Evolutionary conservation across 2,113 vertebrate species (phyloP), one percentile per base, ranked within the genome.

Genomic region (Variabilichromis moorii): DNA sequence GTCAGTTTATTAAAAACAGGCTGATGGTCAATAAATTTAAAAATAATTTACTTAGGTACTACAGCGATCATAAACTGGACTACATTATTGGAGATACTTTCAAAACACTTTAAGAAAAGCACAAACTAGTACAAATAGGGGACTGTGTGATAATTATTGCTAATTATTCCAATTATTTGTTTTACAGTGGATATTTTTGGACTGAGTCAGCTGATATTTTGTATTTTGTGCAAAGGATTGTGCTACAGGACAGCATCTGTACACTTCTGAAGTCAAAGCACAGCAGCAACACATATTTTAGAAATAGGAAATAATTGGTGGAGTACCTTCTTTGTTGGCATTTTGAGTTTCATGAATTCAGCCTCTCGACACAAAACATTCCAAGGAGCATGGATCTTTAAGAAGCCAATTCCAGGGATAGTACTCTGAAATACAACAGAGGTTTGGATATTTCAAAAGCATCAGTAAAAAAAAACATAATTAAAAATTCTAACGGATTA

Each of bases 321-420:
- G 2, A 55, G 35, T 80, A 99, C 99, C 97, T 99, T 99, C 94
- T 97, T 99, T 2, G 99, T 99, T 2, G 98, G 98, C 98, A 99
- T 99, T 95, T 99, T 99, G 47, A 99, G 97, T 84, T 99, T 99
- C 95, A 99, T 96, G 91, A 99, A 99, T 93, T 99, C 99, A 1
- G 99, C 99, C 87, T 99, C 99, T 86, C 99, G 96, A 94, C 98
- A 99, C 19, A 99, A 95, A 3, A 99, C 97, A 0, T 97, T 95
- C 98, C 98, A 99, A 0, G 99, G 98, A 2, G 98, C 98, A 0
- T 99, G 98, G 84, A 99, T 97, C 94, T 99, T 99, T 45, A 99
- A 93, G 82, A 99, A 99, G 3, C 98, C 99, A 2, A 98, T 95
- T 4, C 98, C 98, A 3, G 97, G 97, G 73, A 98, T 97, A 91